Conservation (phyloP, 2,888 invertebrate genomes). For the Nymphalis polychloros region DNA sequence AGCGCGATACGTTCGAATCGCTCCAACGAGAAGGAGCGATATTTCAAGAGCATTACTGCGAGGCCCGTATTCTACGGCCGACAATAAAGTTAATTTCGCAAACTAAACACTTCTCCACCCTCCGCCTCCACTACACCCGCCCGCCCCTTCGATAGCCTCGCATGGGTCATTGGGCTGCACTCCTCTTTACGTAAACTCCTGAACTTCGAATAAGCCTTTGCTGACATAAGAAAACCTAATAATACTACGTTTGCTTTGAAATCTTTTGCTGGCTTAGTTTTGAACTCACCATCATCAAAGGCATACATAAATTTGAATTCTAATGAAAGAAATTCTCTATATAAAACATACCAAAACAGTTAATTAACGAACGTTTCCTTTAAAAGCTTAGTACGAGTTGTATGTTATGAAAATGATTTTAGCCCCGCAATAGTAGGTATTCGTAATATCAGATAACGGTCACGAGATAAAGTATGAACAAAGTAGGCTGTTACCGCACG, state of each 20-base stretch:
- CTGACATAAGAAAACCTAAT: constrained; percentile 35
- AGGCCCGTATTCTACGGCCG: constrained; percentile 41
- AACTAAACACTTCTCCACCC: constrained; percentile 54
- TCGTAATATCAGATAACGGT: constrained; percentile 27
- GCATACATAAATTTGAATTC: neutral
- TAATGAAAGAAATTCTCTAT: constrained; percentile 11
- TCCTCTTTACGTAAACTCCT: constrained; percentile 30
- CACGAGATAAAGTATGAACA: constrained; percentile 23
- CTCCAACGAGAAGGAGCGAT: constrained; percentile 31
- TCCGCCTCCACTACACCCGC: constrained; percentile 12
- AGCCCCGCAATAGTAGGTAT: constrained; percentile 11
- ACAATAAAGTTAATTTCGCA: constrained; percentile 69
- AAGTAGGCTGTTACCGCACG: constrained; percentile 23
- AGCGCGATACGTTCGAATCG: constrained; percentile 31
- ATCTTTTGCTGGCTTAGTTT: constrained; percentile 2
- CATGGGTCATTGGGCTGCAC: constrained; percentile 36
- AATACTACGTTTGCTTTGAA: constrained; percentile 30
- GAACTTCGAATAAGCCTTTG: constrained; percentile 36
- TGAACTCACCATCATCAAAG: neutral
- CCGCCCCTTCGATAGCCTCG: constrained; percentile 26
- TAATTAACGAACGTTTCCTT: too few relatives aligned
- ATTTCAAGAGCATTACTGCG: constrained; percentile 46
- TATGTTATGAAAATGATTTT: too few relatives aligned
- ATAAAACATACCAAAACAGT: too few relatives aligned
- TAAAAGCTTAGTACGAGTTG: too few relatives aligned